A percentile compares a stretch with the other conserved stretches of the same genome.
phyloP scores from a whole-genome alignment of 2,888 invertebrate species.

The Embidobia sp. region DNA sequence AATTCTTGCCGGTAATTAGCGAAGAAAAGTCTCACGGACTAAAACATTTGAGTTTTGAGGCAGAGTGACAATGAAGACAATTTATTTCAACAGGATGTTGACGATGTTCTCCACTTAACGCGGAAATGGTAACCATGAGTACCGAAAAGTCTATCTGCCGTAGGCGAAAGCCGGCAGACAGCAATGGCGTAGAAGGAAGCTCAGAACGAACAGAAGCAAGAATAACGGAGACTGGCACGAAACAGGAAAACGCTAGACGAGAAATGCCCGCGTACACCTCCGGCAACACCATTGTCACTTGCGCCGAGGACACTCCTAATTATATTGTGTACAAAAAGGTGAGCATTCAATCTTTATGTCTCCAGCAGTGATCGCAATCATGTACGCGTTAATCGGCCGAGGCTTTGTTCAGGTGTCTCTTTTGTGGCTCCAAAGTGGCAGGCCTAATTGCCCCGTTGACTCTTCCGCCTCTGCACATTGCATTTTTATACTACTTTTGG shows the following conservation, averaged over 20 bases:
- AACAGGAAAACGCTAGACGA: slow-evolving; percentile 62
- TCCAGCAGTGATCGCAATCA: no score
- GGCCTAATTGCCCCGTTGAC: slow-evolving; percentile 78
- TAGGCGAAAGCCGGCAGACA: slow-evolving; percentile 83
- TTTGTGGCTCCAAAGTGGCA: slow-evolving; percentile 75
- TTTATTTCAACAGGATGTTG: slow-evolving; percentile 80
- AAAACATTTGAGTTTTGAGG: no score
- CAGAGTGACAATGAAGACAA: not conserved
- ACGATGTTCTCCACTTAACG: slow-evolving; percentile 83
- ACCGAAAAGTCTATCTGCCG: slow-evolving; percentile 85
- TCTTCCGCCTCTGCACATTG: slow-evolving; percentile 85
- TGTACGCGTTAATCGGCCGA: no score
- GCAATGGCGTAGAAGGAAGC: slow-evolving; percentile 78
- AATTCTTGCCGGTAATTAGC: no score
- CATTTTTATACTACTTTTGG: slow-evolving; percentile 86
- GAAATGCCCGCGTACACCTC: slow-evolving; percentile 64
- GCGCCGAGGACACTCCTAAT: slow-evolving; percentile 91
- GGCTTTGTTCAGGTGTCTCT: no score
- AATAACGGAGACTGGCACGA: slow-evolving; percentile 42
- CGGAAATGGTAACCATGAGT: slow-evolving; percentile 87
- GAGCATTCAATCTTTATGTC: not conserved
- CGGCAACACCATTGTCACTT: slow-evolving; percentile 60
- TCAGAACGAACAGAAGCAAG: slow-evolving; percentile 69
- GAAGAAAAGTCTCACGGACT: no score
- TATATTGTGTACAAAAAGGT: slow-evolving; percentile 95